Base-by-base conservation (phyloP, 2,113 vertebrate species). In the Dipodomys spectabilis region DNA sequence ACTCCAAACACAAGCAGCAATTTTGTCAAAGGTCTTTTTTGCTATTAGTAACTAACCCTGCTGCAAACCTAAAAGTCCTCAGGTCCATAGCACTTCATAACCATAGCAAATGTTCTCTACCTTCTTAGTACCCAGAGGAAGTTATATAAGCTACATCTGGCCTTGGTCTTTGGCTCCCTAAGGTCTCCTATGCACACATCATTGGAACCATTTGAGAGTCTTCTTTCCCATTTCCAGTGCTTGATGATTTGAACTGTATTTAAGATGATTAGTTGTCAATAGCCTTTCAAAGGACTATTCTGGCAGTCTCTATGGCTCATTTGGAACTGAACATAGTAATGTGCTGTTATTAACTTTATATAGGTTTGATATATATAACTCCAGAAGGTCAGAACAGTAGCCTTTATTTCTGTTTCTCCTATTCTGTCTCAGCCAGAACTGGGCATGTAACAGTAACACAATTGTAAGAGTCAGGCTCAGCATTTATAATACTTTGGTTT, bases 281-380 rank as follows among this genome's bases (percentile, higher is more conserved):
- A 86, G 39, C 19, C 28, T 94, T 94, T 84, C 67, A 91, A 88
- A 67, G 12, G 72, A 92, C 57, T 91, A 95, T 80, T 88, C 25
- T 15, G 75, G 16, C 13, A 75, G 32, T 83, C 68, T 88, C 6
- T 57, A 68, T 18, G 83, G 44, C 5, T 87, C 64, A 28, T 78
- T 74, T 95, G 64, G 30, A 95, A 67, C 71, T 68, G 75, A 88
- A n/a, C 20, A 90, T 44, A 85, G 75, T 0, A 44, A n/a, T 57
- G 7, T 82, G 87, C 44, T 75, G 32, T 73, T 81, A 91, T 12
- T 35, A 32, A 88, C 22, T 82, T 88, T 60, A 64, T 78, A 3
- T 75, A 78, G 27, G 45, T 75, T 19, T 68, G 35, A 85, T 82
- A 39, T 90, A 82, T 27, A 60, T 44, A 95, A 71, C 44, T 81